Conservation (phyloP, 2,888 invertebrate genomes). For the Serripes groenlandicus region DNA sequence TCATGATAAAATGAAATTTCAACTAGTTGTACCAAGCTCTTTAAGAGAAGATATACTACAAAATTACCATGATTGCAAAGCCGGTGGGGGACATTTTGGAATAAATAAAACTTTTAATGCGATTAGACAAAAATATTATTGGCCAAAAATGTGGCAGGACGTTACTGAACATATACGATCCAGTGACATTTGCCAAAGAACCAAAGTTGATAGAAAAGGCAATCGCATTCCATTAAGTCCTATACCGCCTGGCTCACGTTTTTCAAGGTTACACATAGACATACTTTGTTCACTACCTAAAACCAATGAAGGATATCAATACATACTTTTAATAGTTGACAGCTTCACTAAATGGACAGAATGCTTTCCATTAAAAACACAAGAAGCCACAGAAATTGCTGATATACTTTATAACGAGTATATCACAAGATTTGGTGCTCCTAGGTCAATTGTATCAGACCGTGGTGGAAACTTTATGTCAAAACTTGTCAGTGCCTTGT, state of each 20-base stretch:
- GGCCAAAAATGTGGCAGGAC: conserved; percentile 60
- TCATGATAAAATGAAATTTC: conserved; percentile 35
- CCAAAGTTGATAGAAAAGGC: conserved; percentile 19
- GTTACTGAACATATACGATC: conserved; percentile 27
- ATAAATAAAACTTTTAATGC: conserved; percentile 9
- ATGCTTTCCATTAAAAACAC: conserved; percentile 59
- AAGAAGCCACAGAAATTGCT: conserved; percentile 61
- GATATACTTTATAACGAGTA: conserved; percentile 50
- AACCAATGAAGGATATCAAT: conserved; percentile 40
- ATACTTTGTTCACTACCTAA: conserved; percentile 42
- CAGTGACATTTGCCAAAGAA: conserved; percentile 45
- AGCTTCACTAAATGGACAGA: conserved; percentile 64
- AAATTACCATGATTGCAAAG: conserved; percentile 37
- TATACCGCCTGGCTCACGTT: conserved; percentile 39
- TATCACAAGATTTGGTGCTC: conserved; percentile 59
- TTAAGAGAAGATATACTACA: conserved; percentile 18
- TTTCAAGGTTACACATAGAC: conserved; percentile 55
- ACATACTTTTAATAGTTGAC: conserved; percentile 52
- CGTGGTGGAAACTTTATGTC: conserved; percentile 63
- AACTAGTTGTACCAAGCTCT: conserved; percentile 22
- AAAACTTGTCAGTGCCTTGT: conserved; percentile 52
- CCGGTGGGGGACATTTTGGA: conserved; percentile 33
- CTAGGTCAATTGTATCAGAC: conserved; percentile 41
- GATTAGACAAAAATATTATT: conserved; percentile 36
- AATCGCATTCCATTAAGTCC: conserved; percentile 33